Percentiles rank a stretch among this genome's conserved stretches.
These are phyloP conservation scores for Darevskia mixta DNA, from an alignment of 2,797 vertebrate species.

Conservation along the genomic window DNA sequence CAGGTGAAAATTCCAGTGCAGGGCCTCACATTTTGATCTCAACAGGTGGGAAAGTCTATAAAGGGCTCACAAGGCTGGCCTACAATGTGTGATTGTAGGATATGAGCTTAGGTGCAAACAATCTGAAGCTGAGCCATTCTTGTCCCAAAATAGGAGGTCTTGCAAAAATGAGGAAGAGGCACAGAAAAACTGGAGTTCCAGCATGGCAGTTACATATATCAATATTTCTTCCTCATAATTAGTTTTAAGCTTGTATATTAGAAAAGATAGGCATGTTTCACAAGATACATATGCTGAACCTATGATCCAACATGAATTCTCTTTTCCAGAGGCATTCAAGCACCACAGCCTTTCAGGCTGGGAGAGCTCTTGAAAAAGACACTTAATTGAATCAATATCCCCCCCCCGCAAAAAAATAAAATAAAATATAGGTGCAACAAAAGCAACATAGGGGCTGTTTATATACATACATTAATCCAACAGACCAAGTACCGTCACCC, in stretches of 20 bases:
- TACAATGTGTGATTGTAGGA: neutral
- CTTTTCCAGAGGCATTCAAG: slow-evolving; percentile 70
- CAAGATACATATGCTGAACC: slow-evolving; percentile 50
- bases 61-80: neutral
- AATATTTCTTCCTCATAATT: slow-evolving; percentile 61
- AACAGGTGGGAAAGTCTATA: neutral
- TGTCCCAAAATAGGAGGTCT: neutral
- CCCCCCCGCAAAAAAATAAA: slow-evolving; percentile 53
- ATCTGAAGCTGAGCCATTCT: neutral
- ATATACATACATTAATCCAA: slow-evolving; percentile 66
- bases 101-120: neutral
- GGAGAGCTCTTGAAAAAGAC: slow-evolving; percentile 50
- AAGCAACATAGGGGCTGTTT: slow-evolving; percentile 62
- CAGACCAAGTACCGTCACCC: slow-evolving; percentile 62
- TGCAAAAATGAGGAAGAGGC: slow-evolving; percentile 29
- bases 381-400: slow-evolving; percentile 59
- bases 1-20: neutral
- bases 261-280: slow-evolving; percentile 44
- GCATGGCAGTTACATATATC: slow-evolving; percentile 51
- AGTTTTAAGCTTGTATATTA: slow-evolving; percentile 61
- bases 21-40: neutral
- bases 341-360: slow-evolving; percentile 67
- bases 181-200: slow-evolving; percentile 36
- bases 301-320: slow-evolving; percentile 55
- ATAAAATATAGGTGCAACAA: slow-evolving; percentile 50